Evolutionary conservation across 1,140 invertebrate species (phyloP).

Genomic region (Harlomillsia oculata): DNA sequence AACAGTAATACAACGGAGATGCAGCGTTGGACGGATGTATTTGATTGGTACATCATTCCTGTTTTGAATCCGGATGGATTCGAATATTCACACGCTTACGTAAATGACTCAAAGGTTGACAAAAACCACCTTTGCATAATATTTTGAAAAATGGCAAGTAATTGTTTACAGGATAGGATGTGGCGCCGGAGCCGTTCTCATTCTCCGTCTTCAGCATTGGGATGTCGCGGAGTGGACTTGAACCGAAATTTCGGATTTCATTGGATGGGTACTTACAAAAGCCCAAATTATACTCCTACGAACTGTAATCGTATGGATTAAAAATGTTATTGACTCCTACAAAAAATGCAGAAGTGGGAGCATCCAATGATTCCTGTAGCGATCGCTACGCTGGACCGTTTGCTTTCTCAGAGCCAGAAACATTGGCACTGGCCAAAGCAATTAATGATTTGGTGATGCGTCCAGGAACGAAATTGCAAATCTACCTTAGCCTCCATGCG

Average conservation of each 20-base stretch:
- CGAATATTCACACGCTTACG: constrained; percentile 1
- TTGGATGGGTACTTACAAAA: constrained; percentile 34
- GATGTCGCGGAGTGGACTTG: constrained; percentile 32
- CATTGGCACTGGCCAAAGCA: neutral
- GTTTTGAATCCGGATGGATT: constrained; percentile 4
- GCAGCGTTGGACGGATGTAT: neutral
- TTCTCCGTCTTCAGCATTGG: too few species aligned
- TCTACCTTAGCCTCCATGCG: constrained; percentile 1
- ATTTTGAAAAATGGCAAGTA: too few species aligned
- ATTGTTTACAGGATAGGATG: too few species aligned
- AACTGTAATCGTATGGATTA: neutral
- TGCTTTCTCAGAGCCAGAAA: constrained; percentile 1
- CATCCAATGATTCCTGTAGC: neutral
- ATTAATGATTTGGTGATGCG: neutral
- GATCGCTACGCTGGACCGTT: neutral
- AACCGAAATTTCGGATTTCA: constrained; percentile 37
- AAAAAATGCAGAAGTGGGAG: neutral
- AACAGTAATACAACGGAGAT: neutral
- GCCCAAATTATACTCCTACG: neutral
- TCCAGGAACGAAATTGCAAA: neutral
- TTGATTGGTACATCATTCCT: neutral
- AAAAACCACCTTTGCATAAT: too few species aligned
- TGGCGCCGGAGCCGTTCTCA: too few species aligned
- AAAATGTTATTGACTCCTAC: neutral
- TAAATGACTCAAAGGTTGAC: too few species aligned